Conservation (phyloP, 2,797 vertebrate genomes). For the Octomys mimax region DNA sequence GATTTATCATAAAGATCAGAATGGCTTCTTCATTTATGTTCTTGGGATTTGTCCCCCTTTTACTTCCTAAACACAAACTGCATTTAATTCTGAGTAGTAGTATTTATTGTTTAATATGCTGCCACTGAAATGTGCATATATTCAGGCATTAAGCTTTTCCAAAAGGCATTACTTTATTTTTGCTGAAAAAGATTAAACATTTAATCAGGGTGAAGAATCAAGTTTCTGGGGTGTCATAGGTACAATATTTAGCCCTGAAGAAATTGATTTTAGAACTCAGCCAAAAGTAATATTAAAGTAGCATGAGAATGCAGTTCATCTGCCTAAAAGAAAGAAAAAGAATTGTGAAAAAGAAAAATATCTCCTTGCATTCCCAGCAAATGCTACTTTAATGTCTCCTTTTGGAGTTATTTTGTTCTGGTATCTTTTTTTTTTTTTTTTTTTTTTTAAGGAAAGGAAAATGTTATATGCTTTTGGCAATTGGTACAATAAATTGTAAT, state of each 20-base stretch:
- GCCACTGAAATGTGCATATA: slow-evolving; percentile 75
- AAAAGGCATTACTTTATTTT: neutral
- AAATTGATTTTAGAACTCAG: slow-evolving; percentile 49
- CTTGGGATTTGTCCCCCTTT: neutral
- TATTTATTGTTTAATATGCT: slow-evolving; percentile 79
- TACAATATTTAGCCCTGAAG: slow-evolving; percentile 72
- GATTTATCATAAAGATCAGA: slow-evolving; percentile 64
- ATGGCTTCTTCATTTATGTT: slow-evolving; percentile 66
- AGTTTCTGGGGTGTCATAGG: slow-evolving; percentile 58
- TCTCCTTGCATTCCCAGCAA: slow-evolving; percentile 80
- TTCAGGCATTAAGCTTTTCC: slow-evolving; percentile 43
- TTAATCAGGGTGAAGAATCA: slow-evolving; percentile 60
- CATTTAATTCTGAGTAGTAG: slow-evolving; percentile 73
- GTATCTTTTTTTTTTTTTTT: slow-evolving; percentile 85
- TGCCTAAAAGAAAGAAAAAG: slow-evolving; percentile 56
- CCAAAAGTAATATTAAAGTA: slow-evolving; percentile 79
- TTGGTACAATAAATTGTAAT: slow-evolving; percentile 90
- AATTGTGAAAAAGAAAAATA: slow-evolving; percentile 72
- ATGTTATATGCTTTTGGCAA: slow-evolving; percentile 89
- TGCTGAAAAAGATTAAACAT: slow-evolving; percentile 7
- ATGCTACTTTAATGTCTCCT: slow-evolving; percentile 87
- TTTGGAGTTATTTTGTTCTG: slow-evolving; percentile 87
- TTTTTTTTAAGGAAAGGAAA: slow-evolving; percentile 83
- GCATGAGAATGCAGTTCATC: slow-evolving; percentile 74
- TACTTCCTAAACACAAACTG: slow-evolving; percentile 67